These are phyloP conservation scores for Periphyllus acericola DNA, from an alignment of 2,888 invertebrate genomes.

Conservation along the genomic window DNA sequence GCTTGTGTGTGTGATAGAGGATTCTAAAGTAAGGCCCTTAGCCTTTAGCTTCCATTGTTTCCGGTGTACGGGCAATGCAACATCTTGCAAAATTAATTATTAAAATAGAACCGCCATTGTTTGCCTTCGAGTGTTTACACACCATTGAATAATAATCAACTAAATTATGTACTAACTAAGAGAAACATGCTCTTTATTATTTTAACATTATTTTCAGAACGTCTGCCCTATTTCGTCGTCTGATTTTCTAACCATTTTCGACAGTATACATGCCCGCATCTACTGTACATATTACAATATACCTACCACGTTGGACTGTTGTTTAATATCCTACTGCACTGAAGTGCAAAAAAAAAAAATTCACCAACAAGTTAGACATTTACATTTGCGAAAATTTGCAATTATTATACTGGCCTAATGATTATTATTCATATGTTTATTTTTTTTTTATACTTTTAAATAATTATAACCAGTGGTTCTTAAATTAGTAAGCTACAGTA, in stretches of 20 bases:
- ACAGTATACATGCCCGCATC: conserved; percentile 28
- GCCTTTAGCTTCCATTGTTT: conserved; percentile 32
- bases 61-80: conserved; percentile 23
- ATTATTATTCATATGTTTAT: neutral
- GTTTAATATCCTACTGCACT: neutral
- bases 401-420: neutral
- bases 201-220: conserved; percentile 46
- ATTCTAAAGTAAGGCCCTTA: conserved; percentile 9
- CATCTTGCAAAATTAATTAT: conserved; percentile 52
- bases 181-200: conserved; percentile 39
- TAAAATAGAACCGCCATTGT: conserved; percentile 45
- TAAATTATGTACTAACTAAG: conserved; percentile 39
- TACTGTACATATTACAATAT: neutral
- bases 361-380: neutral
- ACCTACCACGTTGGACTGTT: neutral
- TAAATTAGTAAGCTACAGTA: neutral
- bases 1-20: neutral
- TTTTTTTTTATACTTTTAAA: neutral
- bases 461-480: neutral
- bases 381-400: neutral
- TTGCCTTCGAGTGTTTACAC: conserved; percentile 46
- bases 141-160: conserved; percentile 52
- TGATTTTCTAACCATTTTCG: conserved; percentile 1
- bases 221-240: conserved; percentile 24
- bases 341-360: neutral